phyloP scores from a whole-genome alignment of 2,113 vertebrate species.

The Dipodomys stephensi region DNA sequence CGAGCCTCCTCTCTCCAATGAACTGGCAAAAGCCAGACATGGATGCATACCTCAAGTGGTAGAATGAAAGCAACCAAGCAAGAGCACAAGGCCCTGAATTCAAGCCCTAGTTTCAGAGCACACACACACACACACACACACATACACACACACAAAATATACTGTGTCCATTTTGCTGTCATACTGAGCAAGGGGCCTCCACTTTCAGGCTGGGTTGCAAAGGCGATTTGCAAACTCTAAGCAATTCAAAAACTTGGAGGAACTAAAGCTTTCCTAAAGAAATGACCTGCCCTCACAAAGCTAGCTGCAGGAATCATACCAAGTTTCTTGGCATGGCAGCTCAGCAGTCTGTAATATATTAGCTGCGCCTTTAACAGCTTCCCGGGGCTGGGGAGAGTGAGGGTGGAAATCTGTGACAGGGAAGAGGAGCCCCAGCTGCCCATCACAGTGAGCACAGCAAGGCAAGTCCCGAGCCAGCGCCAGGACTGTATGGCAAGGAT shows the following conservation, averaged over 20 bases:
- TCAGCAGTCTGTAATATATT: slow-evolving; percentile 70
- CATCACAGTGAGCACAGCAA: slow-evolving; percentile 53
- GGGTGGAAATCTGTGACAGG: slow-evolving; percentile 72
- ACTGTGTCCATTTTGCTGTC: background rate
- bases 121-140: too few relatives aligned
- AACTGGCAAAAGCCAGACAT: too few relatives aligned
- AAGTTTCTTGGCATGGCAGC: slow-evolving; percentile 58
- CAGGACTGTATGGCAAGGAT: slow-evolving; percentile 67
- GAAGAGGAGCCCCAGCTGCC: slow-evolving; percentile 53
- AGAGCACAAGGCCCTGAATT: too few relatives aligned
- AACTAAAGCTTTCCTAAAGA: slow-evolving; percentile 46
- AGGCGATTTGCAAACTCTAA: background rate
- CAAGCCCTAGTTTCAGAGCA: too few relatives aligned
- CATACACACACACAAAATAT: background rate
- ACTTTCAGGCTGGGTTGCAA: background rate
- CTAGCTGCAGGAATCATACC: slow-evolving; percentile 59
- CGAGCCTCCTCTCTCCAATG: too few relatives aligned
- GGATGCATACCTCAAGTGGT: too few relatives aligned
- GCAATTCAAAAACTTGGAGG: background rate
- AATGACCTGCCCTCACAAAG: slow-evolving; percentile 53
- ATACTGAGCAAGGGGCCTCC: background rate
- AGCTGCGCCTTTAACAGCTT: slow-evolving; percentile 77
- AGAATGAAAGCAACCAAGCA: too few relatives aligned
- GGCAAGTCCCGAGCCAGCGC: slow-evolving; percentile 62
- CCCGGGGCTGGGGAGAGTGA: slow-evolving; percentile 70